Percentiles rank a stretch among this genome's conserved stretches.
These are phyloP conservation scores for Synaphobranchus kaupii DNA, from an alignment of 2,797 vertebrate genomes.

Conservation along the genomic window DNA sequence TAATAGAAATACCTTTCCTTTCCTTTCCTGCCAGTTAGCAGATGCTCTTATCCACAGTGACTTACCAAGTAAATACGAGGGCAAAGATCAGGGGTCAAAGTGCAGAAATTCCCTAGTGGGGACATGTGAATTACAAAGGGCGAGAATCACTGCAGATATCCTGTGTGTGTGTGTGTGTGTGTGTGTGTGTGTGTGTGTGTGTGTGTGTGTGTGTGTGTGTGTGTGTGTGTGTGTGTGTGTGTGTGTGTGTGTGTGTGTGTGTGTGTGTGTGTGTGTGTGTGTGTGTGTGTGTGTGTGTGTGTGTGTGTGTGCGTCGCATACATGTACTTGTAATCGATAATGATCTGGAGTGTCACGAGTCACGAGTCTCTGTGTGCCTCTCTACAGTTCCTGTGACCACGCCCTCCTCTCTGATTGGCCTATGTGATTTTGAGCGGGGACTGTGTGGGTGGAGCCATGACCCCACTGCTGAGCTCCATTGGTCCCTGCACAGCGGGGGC, in stretches of 20 bases:
- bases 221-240: background rate
- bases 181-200: background rate
- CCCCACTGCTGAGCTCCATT: constrained; percentile 80
- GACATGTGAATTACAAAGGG: background rate
- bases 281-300: constrained; percentile 8
- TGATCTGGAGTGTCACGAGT: background rate
- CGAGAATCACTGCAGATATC: background rate
- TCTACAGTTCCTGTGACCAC: constrained; percentile 61
- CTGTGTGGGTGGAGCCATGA: constrained; percentile 92
- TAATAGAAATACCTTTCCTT: background rate
- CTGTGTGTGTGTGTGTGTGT: no score
- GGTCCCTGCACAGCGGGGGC: constrained; percentile 78
- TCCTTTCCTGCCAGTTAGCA: background rate
- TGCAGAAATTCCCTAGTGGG: background rate
- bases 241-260: no score
- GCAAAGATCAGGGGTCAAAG: constrained; percentile 34
- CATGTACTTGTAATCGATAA: background rate
- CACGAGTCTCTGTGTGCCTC: constrained; percentile 16
- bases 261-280: background rate
- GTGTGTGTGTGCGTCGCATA: background rate
- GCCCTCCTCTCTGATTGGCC: constrained; percentile 76
- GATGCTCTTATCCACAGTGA: background rate
- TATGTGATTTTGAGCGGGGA: constrained; percentile 88
- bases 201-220: constrained; percentile 2
- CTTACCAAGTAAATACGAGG: background rate